Evolutionary conservation across 2,888 invertebrate genomes (phyloP).

Genomic region (Nowickia ferox): DNA sequence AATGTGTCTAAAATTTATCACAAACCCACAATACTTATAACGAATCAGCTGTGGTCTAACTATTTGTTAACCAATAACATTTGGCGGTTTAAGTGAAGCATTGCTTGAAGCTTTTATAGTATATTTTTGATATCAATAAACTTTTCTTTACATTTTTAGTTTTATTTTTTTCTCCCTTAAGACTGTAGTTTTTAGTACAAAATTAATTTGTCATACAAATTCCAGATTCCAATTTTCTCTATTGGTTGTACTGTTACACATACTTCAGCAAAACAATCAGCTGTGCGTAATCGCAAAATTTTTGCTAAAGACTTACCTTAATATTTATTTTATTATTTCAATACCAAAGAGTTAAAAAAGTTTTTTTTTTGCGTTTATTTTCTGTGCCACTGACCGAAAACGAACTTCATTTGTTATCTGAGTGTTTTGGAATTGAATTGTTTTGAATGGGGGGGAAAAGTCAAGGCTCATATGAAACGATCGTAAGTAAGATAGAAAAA

Average conservation of each 20-base stretch:
- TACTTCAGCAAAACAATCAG: neutral
- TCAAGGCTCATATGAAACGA: slow-evolving; percentile 23
- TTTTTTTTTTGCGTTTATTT: slow-evolving; percentile 19
- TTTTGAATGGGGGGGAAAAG: neutral
- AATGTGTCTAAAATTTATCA: too few species aligned
- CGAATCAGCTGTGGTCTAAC: too few species aligned
- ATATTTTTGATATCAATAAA: too few species aligned
- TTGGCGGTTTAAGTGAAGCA: too few species aligned
- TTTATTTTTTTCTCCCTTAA: too few species aligned
- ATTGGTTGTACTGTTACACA: neutral
- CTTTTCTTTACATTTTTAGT: too few species aligned
- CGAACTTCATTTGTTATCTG: slow-evolving; percentile 23
- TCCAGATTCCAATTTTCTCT: neutral
- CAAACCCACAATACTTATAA: too few species aligned
- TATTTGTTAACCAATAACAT: too few species aligned
- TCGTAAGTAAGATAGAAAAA: slow-evolving; percentile 12
- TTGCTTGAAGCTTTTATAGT: too few species aligned
- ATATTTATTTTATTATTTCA: slow-evolving; percentile 25
- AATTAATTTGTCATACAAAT: too few species aligned
- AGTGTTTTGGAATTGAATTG: slow-evolving; percentile 19
- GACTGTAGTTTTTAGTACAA: too few species aligned
- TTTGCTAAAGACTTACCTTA: neutral
- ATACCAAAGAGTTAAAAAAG: slow-evolving; percentile 10
- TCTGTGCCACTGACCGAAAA: slow-evolving; percentile 66
- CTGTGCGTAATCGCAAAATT: neutral